Base-by-base conservation (phyloP, 2,113 vertebrate species). In the Sclerurus mexicanus region DNA sequence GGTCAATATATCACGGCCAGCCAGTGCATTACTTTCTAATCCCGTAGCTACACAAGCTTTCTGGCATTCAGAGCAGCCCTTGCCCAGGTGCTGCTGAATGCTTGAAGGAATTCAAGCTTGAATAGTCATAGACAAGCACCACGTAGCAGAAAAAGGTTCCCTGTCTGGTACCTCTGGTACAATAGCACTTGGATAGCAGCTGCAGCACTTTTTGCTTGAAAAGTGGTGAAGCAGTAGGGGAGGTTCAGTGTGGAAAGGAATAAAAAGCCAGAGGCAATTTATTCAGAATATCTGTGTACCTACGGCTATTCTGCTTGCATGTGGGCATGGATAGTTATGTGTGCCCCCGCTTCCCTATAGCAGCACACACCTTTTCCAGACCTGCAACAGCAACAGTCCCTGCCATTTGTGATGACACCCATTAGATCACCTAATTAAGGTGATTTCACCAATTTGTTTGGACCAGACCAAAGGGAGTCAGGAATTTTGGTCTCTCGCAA, bases 281-380 rank as follows among this genome's bases (percentile, higher is more conserved):
- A 18, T 37, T 42, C 23, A 35, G 35, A 17, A 31, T 42, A 30
- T 47, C 28, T 50, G 14, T 14, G 55, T 17, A 5, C n/a, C 33
- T 50, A 2, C 0, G 7, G 14, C 37, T 72, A 15, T 39, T 28
- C 47, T 58, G 13, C 17, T 18, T 8, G 20, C 15, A 39, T 0
- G 0, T 4, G 23, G 21, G 37, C 4, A 39, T 12, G 15, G 40
- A 22, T 0, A 3, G 33, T 1, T 7, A 4, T 1, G 0, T 10
- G 47, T 37, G 17, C 11, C 28, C 3, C 35, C 14, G 20, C 10
- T 35, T 9, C 22, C 44, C n/a, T 44, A 6, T 8, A 40, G 59
- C 55, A 49, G 37, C 40, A 27, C 16, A 3, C 5, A 0, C 73
- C 40, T 89, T n/a, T 72, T 47, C 58, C 75, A 63, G 28, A 17